Base-by-base conservation (phyloP, 2,797 vertebrate genomes). In the Anguilla megastoma region DNA sequence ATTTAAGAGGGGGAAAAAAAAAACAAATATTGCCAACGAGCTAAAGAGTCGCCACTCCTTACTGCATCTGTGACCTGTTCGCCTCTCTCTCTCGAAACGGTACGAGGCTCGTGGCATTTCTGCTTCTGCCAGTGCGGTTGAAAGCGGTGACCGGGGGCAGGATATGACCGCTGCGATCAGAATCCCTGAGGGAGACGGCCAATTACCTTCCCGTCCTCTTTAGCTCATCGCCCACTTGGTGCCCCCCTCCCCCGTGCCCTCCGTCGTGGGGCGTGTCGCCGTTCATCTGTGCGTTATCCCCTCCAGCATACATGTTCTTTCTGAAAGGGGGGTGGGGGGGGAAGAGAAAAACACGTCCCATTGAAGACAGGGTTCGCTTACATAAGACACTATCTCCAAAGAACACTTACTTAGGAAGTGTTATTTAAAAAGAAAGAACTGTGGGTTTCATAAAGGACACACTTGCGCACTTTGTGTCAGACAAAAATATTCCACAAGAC, bases 291-390 rank as follows among this genome's bases (percentile, higher is more conserved):
- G 97, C 33, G 7, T 95, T 97, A 48, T 99, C 99, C 2, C 97
- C 97, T 84, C 97, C 98, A 0, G 98, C 95, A 66, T 99, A 99
- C 97, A 98, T 97, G 93, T 98, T 99, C 93, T 99, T 99, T 93
- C 99, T 99, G 71, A 21, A 24, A 45, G 60, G 60, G 60, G 10
- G 50, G 10, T 8, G 10, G 50, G 50, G 10, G 50, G 10, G 24
- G 3, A 14, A 24, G 71, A 16, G 8, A 88, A 50, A 90, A 18
- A 91, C 85, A 76, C 27, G 33, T 71, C 24, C 33, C 27, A 36
- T 60, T 82, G 36, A 86, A 85, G 52, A 18, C 50, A 33, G 8
- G 2, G 41, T 30, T 52, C 79, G 50, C 24, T 83, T 16, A 84
- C 30, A 63, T 85, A 63, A 85, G 8, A 16, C 18, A 41, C 7